Base-by-base conservation (phyloP, 2,888 invertebrate species). In the Metacarcinus magister region DNA sequence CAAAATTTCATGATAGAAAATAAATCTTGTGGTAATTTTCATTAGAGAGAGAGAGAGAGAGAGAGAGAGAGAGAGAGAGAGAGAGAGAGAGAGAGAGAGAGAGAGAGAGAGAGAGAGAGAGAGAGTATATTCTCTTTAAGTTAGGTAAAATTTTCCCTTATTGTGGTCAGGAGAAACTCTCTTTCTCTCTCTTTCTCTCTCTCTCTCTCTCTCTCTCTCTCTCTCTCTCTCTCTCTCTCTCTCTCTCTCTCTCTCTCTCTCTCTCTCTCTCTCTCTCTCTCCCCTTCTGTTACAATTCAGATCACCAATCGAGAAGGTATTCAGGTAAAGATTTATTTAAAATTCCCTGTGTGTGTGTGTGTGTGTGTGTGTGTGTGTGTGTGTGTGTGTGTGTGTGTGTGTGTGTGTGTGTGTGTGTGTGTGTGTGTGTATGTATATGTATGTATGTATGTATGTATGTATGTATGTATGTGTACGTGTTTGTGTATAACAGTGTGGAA, bases 31-130 rank as follows among this genome's bases (percentile, higher is more conserved):
- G 44, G 5, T 28, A 7, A 91, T 32, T 39, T 46, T 46, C 46
- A 46, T 46, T 46, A 46, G 10, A 46, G 46, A 46, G 46, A 46
- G 46, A 46, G 46, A 46, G 46, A 46, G 46, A 46, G 46, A 46
- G 46, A 46, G 46, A 46, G 46, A 46, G 46, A 46, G 46, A 46
- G 46, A 46, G 46, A 46, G 46, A 46, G 46, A 46, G 46, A 46
- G 46, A 46, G 46, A 46, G 46, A 46, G 46, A 46, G 46, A 46
- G 46, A 46, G 46, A 46, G 92, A 92, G 54, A 92, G 92, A 92
- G 54, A 46, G 92, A 48, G 92, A 92, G 92, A 92, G 46, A 54
- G 92, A 54, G 54, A 92, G 54, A 92, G 92, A 92, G 92, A 92
- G 92, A 54, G 92, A 92, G 92, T 60, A 60, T 60, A 60, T 60